These are phyloP conservation scores for Drosophila mettleri DNA, from an alignment of 2,888 invertebrate species.

Conservation along the genomic window DNA sequence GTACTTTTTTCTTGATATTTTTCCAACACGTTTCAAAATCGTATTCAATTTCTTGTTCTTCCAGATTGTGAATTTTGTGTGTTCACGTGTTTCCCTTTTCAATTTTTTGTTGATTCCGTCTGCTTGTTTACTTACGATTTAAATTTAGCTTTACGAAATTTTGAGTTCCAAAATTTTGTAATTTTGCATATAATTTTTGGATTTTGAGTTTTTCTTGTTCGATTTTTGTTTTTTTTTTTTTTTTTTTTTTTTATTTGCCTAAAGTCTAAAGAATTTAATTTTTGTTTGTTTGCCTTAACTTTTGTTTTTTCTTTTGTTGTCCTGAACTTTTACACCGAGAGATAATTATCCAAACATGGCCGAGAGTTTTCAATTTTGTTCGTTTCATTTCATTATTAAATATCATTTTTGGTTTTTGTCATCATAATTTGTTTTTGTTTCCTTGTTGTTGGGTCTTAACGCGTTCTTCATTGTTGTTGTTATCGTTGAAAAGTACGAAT, in stretches of 20 bases:
- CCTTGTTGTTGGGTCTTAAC: slow-evolving; percentile 52
- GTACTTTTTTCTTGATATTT: slow-evolving; percentile 89
- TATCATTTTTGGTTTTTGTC: slow-evolving; percentile 49
- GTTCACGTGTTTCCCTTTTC: slow-evolving; percentile 45
- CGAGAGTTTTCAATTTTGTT: slow-evolving; percentile 81
- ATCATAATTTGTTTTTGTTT: slow-evolving; percentile 48
- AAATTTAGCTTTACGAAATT: slow-evolving; percentile 79
- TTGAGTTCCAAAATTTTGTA: slow-evolving; percentile 81
- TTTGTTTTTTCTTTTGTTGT: slow-evolving; percentile 71
- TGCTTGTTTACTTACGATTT: slow-evolving; percentile 66
- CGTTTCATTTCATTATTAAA: slow-evolving; percentile 49
- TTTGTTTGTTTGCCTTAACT: slow-evolving; percentile 37
- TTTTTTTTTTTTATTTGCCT: slow-evolving; percentile 47
- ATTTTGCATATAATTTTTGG: slow-evolving; percentile 78
- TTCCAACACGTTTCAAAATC: slow-evolving; percentile 81
- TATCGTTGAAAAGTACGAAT: slow-evolving; percentile 67
- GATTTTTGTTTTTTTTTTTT: neutral
- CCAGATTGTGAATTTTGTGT: slow-evolving; percentile 51
- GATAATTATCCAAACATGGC: slow-evolving; percentile 85
- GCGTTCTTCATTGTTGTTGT: slow-evolving; percentile 63
- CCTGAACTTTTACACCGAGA: slow-evolving; percentile 84
- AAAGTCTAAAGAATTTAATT: slow-evolving; percentile 63
- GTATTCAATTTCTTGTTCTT: slow-evolving; percentile 68
- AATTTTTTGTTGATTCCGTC: slow-evolving; percentile 26
- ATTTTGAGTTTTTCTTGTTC: slow-evolving; percentile 72